A percentile compares a stretch with the other conserved stretches of the same genome.
phyloP scores from a whole-genome alignment of 2,797 vertebrate genomes.

The Paedocypris micromegethes region DNA sequence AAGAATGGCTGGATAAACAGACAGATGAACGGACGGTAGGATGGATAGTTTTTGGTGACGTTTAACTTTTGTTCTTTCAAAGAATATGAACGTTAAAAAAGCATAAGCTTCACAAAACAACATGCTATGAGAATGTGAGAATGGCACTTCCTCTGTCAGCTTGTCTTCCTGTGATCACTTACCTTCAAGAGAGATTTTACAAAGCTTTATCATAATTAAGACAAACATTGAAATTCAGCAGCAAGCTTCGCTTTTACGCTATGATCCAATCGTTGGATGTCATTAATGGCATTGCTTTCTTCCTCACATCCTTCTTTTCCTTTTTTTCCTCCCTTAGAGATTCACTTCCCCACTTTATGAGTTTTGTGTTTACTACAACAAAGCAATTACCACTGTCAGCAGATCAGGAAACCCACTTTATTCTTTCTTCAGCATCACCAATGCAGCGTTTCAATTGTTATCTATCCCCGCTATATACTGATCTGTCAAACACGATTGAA shows the following conservation, averaged over 20 bases:
- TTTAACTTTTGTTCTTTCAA: too few relatives aligned
- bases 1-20: too few relatives aligned
- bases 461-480: constrained; percentile 7
- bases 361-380: constrained; percentile 28
- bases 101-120: too few relatives aligned
- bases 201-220: constrained; percentile 42
- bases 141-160: constrained; percentile 27
- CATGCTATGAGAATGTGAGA: not conserved
- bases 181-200: constrained; percentile 42
- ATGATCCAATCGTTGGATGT: constrained; percentile 39
- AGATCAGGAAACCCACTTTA: constrained; percentile 19
- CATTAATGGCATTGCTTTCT: constrained; percentile 44
- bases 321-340: constrained; percentile 12
- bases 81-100: too few relatives aligned
- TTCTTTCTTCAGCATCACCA: constrained; percentile 9
- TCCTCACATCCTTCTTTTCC: constrained; percentile 12
- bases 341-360: constrained; percentile 15
- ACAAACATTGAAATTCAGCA: constrained; percentile 29
- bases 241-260: constrained; percentile 40
- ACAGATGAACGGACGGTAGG: too few relatives aligned
- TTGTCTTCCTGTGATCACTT: constrained; percentile 24
- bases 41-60: too few relatives aligned
- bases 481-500: constrained; percentile 37
- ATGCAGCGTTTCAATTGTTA: constrained; percentile 18
- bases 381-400: constrained; percentile 28